These are phyloP conservation scores for Motacilla alba DNA, from an alignment of 2,113 vertebrate genomes.

Conservation along the genomic window DNA sequence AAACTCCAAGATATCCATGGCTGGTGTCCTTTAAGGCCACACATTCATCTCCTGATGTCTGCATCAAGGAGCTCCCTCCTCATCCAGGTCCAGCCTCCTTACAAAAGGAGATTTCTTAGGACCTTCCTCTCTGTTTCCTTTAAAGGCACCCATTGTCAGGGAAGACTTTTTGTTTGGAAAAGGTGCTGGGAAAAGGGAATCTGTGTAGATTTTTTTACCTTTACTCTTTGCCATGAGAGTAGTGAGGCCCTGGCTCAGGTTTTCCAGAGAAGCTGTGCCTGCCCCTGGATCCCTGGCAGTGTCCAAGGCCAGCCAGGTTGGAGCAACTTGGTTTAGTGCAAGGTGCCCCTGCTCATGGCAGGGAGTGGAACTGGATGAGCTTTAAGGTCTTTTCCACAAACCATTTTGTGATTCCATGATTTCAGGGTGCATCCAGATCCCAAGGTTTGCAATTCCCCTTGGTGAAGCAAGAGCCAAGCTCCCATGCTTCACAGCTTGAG, in stretches of 20 bases:
- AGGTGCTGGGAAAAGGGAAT: neutral
- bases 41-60: neutral
- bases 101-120: neutral
- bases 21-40: neutral
- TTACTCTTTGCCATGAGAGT: neutral
- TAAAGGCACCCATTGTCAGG: neutral
- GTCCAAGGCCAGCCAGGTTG: neutral
- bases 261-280: neutral
- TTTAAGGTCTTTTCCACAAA: neutral
- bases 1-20: neutral
- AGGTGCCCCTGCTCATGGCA: neutral
- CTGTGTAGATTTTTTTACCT: neutral
- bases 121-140: neutral
- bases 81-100: neutral
- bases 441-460: neutral
- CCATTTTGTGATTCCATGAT: neutral
- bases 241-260: neutral
- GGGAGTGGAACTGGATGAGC: neutral
- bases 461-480: neutral
- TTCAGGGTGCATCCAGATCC: neutral
- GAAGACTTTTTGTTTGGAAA: neutral
- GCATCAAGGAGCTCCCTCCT: neutral
- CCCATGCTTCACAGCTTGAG: neutral
- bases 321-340: neutral
- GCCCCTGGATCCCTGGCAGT: neutral